Base-by-base conservation (phyloP, 2,797 vertebrate species). In the Florisuga fusca region DNA sequence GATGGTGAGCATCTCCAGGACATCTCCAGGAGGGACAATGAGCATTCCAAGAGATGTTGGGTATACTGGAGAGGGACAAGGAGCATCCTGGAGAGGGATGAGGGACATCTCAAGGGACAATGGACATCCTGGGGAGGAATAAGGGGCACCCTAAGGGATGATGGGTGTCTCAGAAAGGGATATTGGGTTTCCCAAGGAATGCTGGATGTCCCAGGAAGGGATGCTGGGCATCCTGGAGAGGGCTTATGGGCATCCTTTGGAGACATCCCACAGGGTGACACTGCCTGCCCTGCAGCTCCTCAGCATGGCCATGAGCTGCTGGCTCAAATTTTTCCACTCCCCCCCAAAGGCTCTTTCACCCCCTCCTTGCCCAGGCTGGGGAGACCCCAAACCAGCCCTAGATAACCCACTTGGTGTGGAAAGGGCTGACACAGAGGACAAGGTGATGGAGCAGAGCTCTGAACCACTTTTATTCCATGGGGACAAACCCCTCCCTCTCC, bases 361-460 rank as follows among this genome's bases (percentile, higher is more conserved):
- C 6, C 19, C 55, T n/a, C 18, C 29, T 46, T 6, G 0, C 15
- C 18, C 45, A 20, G 11, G 7, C 29, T 1, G 7, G 45, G 38
- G 26, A 59, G 54, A 31, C 20, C 53, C 43, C 69, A 58, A 33
- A 58, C 8, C 58, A 18, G 20, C 45, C 19, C 41, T 0, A 1
- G 26, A 3, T 12, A 22, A 18, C 10, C 11, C 46, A 9, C 31
- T 23, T 0, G 8, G 43, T 2, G 0, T 0, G 53, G 69, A 20
- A 62, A 1, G 58, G 45, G 77, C 17, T 43, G 9, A 1, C 0
- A 8, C 64, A 36, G 27, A 4, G 76, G 61, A 74, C 12, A 0
- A 85, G 38, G 64, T 0, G 1, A 19, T 0, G 43, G 48, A 84
- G 45, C 91, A 31, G 76, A 64, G 94, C 90, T 91, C 80, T 0